Base-by-base conservation (phyloP, 2,113 vertebrate species). In the Chitala chitala region DNA sequence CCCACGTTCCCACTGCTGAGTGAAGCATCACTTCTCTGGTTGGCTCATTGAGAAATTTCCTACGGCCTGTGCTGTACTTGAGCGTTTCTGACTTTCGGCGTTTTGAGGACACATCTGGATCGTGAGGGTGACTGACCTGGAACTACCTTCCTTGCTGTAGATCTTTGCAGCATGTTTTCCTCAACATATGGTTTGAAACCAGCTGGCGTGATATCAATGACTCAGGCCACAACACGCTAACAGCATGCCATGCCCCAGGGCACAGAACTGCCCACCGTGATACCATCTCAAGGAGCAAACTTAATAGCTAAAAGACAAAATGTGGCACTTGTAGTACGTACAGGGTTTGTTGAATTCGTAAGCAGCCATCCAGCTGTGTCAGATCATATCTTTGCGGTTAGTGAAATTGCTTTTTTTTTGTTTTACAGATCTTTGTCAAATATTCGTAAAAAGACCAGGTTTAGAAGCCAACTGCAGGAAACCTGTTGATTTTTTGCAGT, bases 291-390 rank as follows among this genome's bases (percentile, higher is more conserved):
- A 17, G n/a, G 24, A 20, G 26, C 29, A 50, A 6, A 51, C 26
- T 13, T 61, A 33, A 61, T 20, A 29, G 24, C 61, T 61, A 73
- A 63, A 73, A 48, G 63, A 42, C 42, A 24, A 36, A 54, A 73
- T n/a, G n/a, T n/a, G n/a, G n/a, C n/a, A n/a, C n/a, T n/a, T n/a
- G n/a, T n/a, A n/a, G n/a, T n/a, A n/a, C n/a, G n/a, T n/a, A n/a
- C n/a, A n/a, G n/a, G n/a, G n/a, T n/a, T n/a, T n/a, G 50, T 63
- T 33, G 40, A 63, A 50, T 73, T 73, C 36, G 26, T 50, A 61
- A 29, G 26, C 56, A 13, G 20, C 63, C 6, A n/a, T 33, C 63
- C 31, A 38, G 9, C 58, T 61, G 58, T 48, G 6, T 53, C 13
- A n/a, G 46, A 36, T 33, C 20, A 70, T 70, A 70, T 73, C 42